phyloP scores from a whole-genome alignment of 1,140 invertebrate species.

The Colletes latitarsis region DNA sequence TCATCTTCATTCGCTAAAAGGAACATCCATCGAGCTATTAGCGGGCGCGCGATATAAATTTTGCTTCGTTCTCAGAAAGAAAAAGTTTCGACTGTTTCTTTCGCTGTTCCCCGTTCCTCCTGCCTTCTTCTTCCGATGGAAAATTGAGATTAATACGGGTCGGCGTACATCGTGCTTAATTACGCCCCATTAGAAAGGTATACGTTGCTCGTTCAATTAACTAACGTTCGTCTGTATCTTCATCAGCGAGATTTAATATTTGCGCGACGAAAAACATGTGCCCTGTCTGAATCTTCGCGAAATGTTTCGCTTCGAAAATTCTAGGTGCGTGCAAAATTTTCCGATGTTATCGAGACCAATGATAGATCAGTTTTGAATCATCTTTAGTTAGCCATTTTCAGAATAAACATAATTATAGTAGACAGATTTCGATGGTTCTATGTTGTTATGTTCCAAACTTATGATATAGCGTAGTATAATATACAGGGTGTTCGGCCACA shows the following conservation, averaged over 20 bases:
- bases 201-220: neutral
- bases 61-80: neutral
- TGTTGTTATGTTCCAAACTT: no score
- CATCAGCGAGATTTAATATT: constrained; percentile 1
- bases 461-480: no score
- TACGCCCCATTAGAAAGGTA: neutral
- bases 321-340: no score
- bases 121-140: neutral
- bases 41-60: neutral
- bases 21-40: constrained; percentile 15
- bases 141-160: constrained; percentile 17
- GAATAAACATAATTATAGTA: no score
- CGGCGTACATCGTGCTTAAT: constrained; percentile 1
- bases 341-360: no score
- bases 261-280: neutral
- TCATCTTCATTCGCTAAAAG: constrained; percentile 7
- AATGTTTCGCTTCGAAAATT: neutral
- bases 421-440: no score
- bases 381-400: no score
- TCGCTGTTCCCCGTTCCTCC: neutral
- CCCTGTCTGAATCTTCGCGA: neutral
- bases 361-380: no score
- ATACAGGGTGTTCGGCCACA: no score
- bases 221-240: neutral
- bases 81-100: neutral